A percentile compares a stretch with the other conserved stretches of the same genome.
phyloP scores from a whole-genome alignment of 92 coral and sea anemone genomes.

The Pocillopora meandrina region DNA sequence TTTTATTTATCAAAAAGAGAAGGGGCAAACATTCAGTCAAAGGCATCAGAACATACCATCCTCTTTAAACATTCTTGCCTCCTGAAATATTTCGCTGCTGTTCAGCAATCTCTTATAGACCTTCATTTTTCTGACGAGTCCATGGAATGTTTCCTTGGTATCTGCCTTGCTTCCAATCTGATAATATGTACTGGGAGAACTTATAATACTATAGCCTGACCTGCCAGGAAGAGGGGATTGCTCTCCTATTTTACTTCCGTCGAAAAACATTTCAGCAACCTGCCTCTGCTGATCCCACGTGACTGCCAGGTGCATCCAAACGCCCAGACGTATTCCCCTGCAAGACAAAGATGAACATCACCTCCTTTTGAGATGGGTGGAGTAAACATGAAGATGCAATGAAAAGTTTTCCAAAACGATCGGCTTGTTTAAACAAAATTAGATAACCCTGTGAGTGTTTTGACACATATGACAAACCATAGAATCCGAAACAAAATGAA shows the following conservation, averaged over 20 bases:
- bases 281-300: background rate
- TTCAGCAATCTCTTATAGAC: constrained; percentile 1
- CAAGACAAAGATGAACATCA: background rate
- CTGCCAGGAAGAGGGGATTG: background rate
- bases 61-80: background rate
- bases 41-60: background rate
- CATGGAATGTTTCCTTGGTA: constrained; percentile 9
- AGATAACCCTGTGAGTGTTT: no score
- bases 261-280: background rate
- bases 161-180: constrained; percentile 15
- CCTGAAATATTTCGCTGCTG: background rate
- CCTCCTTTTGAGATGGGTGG: no score
- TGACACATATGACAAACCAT: no score
- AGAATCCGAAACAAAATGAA: no score
- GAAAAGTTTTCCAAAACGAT: no score
- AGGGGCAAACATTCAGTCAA: no score
- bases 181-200: background rate
- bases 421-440: no score
- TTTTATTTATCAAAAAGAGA: no score
- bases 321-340: background rate
- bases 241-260: background rate
- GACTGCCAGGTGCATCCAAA: background rate
- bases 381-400: no score
- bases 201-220: background rate
- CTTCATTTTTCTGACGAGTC: constrained; percentile 5